Base-by-base conservation (phyloP, 2,113 vertebrate genomes). In the Formicarius rufipectus region DNA sequence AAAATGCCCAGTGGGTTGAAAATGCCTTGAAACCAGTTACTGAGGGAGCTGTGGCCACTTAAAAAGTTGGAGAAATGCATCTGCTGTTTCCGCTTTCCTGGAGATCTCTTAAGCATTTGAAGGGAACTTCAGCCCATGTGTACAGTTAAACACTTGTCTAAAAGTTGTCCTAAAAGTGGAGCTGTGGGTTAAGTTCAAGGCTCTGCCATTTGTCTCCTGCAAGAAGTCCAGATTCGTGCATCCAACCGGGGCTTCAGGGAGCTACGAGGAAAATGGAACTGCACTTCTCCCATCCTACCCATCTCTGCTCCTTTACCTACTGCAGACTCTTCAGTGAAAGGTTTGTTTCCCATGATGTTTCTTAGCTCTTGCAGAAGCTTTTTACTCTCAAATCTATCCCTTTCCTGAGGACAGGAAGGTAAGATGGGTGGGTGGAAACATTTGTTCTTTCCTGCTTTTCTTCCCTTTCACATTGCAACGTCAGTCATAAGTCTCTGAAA, bases 21-120 rank as follows among this genome's bases (percentile, higher is more conserved):
- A 50, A 71, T 55, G 56, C 59, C 72, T 84, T 47, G 39, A 93
- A 93, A 89, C 9, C 64, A 71, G 39, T 79, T 83, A 90, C 67
- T 93, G 31, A 49, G 80, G 49, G 53, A 79, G 58, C 24, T 64
- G 44, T 53, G 83, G 37, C 47, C 62, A 47, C 40, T 53, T 67
- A 28, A 75, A 88, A 93, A 56, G 24, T 39, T 73, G 87, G 42
- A 69, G 56, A 92, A 81, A 73, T 78, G 11, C 14, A 25, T 75
- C 72, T 75, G 5, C 11, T 75, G 2, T 28, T 78, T 66, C 71
- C 66, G 47, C 62, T 10, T 68, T 84, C 42, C 73, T 58, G 62
- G 37, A n/a, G 5, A 82, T 15, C 22, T 69, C 31, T 78, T 47
- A 47, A 59, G 27, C 24, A 6, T 74, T 53, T 50, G 33, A 78